Conservation (phyloP, 2,888 invertebrate genomes). For the Bhutanitis thaidina region DNA sequence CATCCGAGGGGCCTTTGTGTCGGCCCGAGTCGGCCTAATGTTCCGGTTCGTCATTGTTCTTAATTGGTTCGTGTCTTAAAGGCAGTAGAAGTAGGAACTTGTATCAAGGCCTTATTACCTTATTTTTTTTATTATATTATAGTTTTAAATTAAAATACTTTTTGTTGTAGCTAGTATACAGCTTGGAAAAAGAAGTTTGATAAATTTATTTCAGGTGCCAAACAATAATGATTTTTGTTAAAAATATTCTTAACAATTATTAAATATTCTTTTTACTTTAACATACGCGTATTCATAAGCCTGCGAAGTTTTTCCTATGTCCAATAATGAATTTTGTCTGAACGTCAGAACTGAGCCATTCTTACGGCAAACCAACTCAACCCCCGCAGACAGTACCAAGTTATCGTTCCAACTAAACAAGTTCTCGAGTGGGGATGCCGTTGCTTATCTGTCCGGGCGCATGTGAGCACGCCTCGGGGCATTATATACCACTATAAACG, state of each 20-base stretch:
- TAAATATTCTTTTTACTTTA: too few relatives aligned
- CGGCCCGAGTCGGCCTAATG: background rate
- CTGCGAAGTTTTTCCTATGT: background rate
- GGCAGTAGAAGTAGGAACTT: constrained; percentile 5
- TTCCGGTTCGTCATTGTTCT: constrained; percentile 23
- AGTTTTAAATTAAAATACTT: too few relatives aligned
- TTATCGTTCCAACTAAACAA: constrained; percentile 72
- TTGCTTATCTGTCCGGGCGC: constrained; percentile 72
- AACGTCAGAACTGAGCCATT: constrained; percentile 23
- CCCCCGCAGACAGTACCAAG: constrained; percentile 67
- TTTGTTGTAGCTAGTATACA: too few relatives aligned
- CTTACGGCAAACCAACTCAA: constrained; percentile 32
- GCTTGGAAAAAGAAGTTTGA: too few relatives aligned
- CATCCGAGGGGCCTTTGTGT: constrained; percentile 27
- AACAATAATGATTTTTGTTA: too few relatives aligned
- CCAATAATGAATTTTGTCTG: too few relatives aligned
- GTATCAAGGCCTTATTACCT: constrained; percentile 1
- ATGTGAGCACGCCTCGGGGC: constrained; percentile 72
- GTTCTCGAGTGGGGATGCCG: constrained; percentile 73
- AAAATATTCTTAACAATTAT: too few relatives aligned
- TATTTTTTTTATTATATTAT: background rate
- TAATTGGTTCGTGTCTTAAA: constrained; percentile 26
- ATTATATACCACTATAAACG: constrained; percentile 60
- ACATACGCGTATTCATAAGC: too few relatives aligned
- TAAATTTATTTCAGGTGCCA: too few relatives aligned